Conservation (phyloP, 37 sponge, comb jelly and placozoan species). For the Dysidea cf. avara region DNA sequence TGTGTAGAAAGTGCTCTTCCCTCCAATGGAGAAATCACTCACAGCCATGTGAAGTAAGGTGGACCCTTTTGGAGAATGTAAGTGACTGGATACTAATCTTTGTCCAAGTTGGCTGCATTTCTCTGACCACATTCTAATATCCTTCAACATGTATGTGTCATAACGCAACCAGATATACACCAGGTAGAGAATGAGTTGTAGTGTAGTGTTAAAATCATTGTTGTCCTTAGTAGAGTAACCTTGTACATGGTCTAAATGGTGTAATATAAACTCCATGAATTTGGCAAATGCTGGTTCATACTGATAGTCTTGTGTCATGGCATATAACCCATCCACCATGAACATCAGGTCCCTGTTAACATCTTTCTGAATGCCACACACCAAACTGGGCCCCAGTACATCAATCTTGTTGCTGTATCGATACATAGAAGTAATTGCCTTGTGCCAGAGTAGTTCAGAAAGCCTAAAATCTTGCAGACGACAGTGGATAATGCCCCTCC, state of each 20-base stretch:
- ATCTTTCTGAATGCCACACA: conserved; percentile 65
- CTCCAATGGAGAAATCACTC: conserved; percentile 15
- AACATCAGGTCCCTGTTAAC: conserved; percentile 72
- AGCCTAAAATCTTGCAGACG: conserved; percentile 20
- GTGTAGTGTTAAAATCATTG: too few species aligned
- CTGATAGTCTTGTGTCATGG: conserved; percentile 51
- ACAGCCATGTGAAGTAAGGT: conserved; percentile 71
- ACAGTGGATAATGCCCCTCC: conserved; percentile 44
- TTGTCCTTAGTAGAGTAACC: too few species aligned
- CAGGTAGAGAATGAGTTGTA: too few species aligned
- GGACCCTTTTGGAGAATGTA: conserved; percentile 20
- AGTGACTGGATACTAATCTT: conserved; percentile 38
- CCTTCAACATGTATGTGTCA: too few species aligned
- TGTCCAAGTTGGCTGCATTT: conserved; percentile 44
- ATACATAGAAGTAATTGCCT: conserved; percentile 63
- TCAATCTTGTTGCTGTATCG: too few species aligned
- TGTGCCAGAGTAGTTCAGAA: conserved; percentile 53
- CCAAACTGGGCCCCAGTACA: too few species aligned
- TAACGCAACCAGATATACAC: too few species aligned
- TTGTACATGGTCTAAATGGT: too few species aligned
- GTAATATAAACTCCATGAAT: conserved; percentile 55
- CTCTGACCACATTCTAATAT: conserved; percentile 1
- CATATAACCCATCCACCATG: conserved; percentile 52
- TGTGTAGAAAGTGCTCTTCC: conserved; percentile 10
- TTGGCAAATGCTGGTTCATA: conserved; percentile 43